Evolutionary conservation across 2,113 vertebrate species (phyloP), one percentile per base, ranked within the genome.

Genomic region (Oryzias celebensis): DNA sequence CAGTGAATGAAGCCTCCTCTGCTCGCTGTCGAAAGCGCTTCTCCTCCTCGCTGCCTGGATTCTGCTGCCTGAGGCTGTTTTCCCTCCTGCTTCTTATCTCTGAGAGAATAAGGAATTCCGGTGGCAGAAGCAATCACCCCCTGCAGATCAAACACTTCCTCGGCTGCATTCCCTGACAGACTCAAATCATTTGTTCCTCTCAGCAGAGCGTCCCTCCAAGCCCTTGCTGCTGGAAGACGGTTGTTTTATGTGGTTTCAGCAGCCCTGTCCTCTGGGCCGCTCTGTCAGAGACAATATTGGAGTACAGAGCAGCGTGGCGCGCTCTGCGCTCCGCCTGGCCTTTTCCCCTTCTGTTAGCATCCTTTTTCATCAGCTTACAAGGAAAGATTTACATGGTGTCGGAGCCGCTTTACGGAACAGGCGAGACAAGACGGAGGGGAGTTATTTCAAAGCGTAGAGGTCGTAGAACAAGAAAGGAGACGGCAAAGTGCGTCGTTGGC

Each of bases 101-200:
- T 68, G 82, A 87, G 74, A 91, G 87, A 87, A 90, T 83, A 83
- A 84, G 79, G 87, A 85, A 89, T 85, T 81, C 73, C 73, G 72
- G 72, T 77, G 75, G 82, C 87, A 88, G 49, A 84, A 87, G 77
- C 83, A 81, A 89, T 91, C 89, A 87, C 78, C 68, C 67, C 56
- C 61, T 63, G 22, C 59, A 83, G 87, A 92, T 92, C 90, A 92
- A 89, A 90, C 82, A 75, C 75, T 77, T 87, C 89, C 89, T 86
- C 87, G 4, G 80, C 86, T 89, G 90, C 88, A 86, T 91, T 89
- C 75, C 62, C 88, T 87, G 91, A 89, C 90, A 90, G 85, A 76
- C 87, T 90, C 75, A 82, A 85, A 87, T 87, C 84, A 91, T 90
- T 90, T 90, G 90, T 90, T 90, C 85, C 83, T 80, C 82, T 52